These are phyloP conservation scores for Drosophila nr. perissopoda DNA, from an alignment of 2,888 invertebrate species.

Conservation along the genomic window DNA sequence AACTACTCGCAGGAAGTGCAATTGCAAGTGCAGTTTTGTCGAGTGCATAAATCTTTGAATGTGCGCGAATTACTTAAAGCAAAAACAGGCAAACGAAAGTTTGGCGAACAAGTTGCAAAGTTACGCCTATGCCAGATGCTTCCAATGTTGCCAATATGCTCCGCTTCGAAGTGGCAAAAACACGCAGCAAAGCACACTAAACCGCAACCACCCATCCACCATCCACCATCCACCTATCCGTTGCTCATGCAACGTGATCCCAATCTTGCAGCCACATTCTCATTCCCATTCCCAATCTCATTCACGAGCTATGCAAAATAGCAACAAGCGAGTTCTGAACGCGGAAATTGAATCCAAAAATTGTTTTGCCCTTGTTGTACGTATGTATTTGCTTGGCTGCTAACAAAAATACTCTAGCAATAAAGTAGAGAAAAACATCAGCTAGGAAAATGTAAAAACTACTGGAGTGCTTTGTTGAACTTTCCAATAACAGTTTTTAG, in stretches of 20 bases:
- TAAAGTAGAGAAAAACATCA: conserved; percentile 69
- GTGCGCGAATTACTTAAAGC: conserved; percentile 71
- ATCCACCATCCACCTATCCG: background rate
- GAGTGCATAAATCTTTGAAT: conserved; percentile 70
- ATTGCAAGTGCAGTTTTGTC: conserved; percentile 45
- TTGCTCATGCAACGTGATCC: conserved; percentile 22
- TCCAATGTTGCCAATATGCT: conserved; percentile 73
- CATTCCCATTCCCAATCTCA: conserved; percentile 1
- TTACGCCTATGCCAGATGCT: conserved; percentile 70
- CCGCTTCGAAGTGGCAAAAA: conserved; percentile 30
- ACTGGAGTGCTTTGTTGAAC: conserved; percentile 28
- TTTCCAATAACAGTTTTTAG: conserved; percentile 20
- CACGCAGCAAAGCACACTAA: conserved; percentile 16
- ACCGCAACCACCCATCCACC: conserved; percentile 2
- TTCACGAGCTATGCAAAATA: conserved; percentile 63
- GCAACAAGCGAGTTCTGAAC: conserved; percentile 66
- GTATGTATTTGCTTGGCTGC: conserved; percentile 29
- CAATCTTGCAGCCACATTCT: conserved; percentile 24
- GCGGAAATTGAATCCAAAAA: conserved; percentile 78
- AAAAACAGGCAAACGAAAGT: conserved; percentile 55
- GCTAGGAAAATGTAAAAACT: conserved; percentile 53
- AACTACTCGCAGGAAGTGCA: conserved; percentile 43
- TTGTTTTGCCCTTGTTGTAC: conserved; percentile 40
- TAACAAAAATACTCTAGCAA: conserved; percentile 57
- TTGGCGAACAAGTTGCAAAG: conserved; percentile 57